Evolutionary conservation across 2,888 invertebrate species (phyloP), one percentile per base, ranked within the genome.

Genomic region (Drosophila pseudotalamancana): DNA sequence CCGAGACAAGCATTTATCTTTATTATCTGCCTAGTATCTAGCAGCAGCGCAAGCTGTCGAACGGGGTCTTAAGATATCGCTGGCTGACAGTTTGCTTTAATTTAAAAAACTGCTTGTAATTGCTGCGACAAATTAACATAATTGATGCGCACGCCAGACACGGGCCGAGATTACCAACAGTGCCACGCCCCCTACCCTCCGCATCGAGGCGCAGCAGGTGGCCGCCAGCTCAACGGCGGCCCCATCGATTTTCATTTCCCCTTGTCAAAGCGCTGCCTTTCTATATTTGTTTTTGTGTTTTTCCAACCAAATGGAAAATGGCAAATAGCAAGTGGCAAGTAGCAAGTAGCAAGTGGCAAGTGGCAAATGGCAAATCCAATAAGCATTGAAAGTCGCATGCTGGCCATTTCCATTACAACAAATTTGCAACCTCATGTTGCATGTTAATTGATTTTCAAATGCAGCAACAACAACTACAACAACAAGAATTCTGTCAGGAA

Each of bases 401-500:
- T 81, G 71, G 60, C 70, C 53, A 61, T 66, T 74, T 66, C 66
- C 69, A 65, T 77, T 62, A 72, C 72, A 37, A 50, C 64, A 12
- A 72, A 64, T 42, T 64, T 75, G 87, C 88, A 71, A 72, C 55
- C 73, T 87, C 89, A 88, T 46, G 46, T 74, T 83, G 73, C 55
- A 74, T 60, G 51, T 76, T 88, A 87, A 87, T 87, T 86, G 87
- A 88, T 83, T 88, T 86, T 75, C 72, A 78, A 80, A 76, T 75
- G 61, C 81, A 60, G 48, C 61, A 34, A 39, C 34, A 29, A 35
- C 45, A 16, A 40, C 16, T n/a, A n/a, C n/a, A n/a, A 27, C 57
- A 57, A 31, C 40, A 29, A 27, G 8, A n/a, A 32, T 6, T 9
- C 27, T 21, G 18, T 1, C 31, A 12, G 2, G 8, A 16, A 12